phyloP scores from a whole-genome alignment of 2,797 vertebrate species.

The Cyclura pinguis region DNA sequence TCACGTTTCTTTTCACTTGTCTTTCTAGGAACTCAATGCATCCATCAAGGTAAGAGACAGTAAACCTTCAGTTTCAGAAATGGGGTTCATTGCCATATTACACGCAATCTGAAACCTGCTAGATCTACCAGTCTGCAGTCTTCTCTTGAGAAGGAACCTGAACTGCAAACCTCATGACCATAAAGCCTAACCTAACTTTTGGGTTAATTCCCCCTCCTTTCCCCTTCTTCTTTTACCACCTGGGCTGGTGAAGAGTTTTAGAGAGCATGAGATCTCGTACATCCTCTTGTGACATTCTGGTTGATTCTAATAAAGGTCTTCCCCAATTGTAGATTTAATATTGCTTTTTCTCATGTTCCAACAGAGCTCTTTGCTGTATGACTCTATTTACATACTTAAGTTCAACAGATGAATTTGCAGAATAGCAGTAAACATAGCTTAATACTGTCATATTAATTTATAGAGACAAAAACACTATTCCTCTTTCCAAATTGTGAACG shows the following conservation, averaged over 20 bases:
- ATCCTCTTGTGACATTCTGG: neutral
- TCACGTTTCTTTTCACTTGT: neutral
- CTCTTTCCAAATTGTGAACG: constrained; percentile 38
- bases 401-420: constrained; percentile 58
- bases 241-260: neutral
- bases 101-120: neutral
- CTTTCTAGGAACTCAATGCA: neutral
- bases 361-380: neutral
- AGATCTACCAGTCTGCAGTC: neutral
- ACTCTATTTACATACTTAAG: constrained; percentile 30
- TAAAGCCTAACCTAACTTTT: neutral
- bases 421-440: constrained; percentile 66
- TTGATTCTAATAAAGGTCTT: neutral
- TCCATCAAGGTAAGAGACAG: neutral
- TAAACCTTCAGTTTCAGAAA: neutral
- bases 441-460: constrained; percentile 34
- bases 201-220: neutral
- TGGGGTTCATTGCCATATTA: neutral
- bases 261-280: neutral
- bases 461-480: constrained; percentile 16
- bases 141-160: neutral
- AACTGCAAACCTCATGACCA: neutral
- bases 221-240: neutral
- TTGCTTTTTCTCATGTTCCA: neutral
- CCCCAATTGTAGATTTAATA: neutral